Percentiles rank a stretch among this genome's conserved stretches.
Evolutionary conservation across 2,888 invertebrate genomes (phyloP).

Genomic region (Andrena bicolor): DNA sequence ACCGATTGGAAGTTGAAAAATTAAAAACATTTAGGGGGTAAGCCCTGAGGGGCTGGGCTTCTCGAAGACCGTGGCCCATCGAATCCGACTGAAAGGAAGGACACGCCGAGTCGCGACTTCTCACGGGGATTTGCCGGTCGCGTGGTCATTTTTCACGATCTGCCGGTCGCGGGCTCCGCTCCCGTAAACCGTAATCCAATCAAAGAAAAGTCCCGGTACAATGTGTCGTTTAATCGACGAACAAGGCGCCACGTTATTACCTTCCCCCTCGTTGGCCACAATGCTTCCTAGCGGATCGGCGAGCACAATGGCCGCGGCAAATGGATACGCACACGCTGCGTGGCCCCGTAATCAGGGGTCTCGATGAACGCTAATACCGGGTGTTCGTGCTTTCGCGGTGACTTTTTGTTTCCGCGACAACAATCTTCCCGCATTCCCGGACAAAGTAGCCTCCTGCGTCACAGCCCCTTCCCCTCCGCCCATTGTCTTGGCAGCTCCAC

Average conservation of each 20-base stretch:
- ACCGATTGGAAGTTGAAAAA: neutral
- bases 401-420: slow-evolving; percentile 80
- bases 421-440: slow-evolving; percentile 82
- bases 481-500: slow-evolving; percentile 63
- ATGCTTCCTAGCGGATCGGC: slow-evolving; percentile 69
- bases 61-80: neutral
- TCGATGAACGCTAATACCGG: slow-evolving; percentile 72
- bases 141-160: slow-evolving; percentile 69
- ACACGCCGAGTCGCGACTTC: slow-evolving; percentile 57
- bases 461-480: neutral
- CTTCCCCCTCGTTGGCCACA: slow-evolving; percentile 62
- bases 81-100: slow-evolving; percentile 1
- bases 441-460: slow-evolving; percentile 41
- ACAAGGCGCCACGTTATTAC: slow-evolving; percentile 76
- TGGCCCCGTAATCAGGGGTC: slow-evolving; percentile 70
- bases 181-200: slow-evolving; percentile 72
- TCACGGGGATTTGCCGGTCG: slow-evolving; percentile 71
- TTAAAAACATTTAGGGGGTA: neutral
- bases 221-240: slow-evolving; percentile 76
- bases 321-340: slow-evolving; percentile 67
- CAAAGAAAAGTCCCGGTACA: slow-evolving; percentile 71
- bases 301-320: slow-evolving; percentile 69
- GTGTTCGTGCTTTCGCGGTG: slow-evolving; percentile 71
- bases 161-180: slow-evolving; percentile 48
- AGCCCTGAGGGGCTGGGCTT: neutral